These are phyloP conservation scores for Phaedon cochleariae DNA, from an alignment of 2,888 invertebrate species.

Conservation along the genomic window DNA sequence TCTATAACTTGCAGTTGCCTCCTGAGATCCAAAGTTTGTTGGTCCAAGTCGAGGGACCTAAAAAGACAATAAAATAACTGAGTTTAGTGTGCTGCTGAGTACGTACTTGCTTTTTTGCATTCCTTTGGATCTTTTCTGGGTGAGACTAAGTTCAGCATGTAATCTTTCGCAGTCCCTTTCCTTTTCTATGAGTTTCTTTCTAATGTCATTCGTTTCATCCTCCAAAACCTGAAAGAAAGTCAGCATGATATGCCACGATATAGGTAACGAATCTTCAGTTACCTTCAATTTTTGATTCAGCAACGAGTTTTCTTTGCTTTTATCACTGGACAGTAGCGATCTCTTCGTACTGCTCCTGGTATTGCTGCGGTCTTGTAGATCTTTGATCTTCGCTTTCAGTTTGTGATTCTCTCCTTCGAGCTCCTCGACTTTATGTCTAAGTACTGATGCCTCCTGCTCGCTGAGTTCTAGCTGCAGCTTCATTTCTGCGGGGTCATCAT, in stretches of 20 bases:
- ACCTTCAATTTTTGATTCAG: constrained; percentile 76
- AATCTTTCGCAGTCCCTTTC: constrained; percentile 82
- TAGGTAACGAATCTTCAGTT: constrained; percentile 33
- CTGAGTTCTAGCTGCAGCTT: constrained; percentile 86
- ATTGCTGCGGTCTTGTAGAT: constrained; percentile 77
- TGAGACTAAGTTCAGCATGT: constrained; percentile 73
- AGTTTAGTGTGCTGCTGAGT: not conserved
- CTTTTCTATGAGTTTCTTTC: constrained; percentile 82
- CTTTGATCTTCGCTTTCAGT: constrained; percentile 77
- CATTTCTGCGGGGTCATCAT: constrained; percentile 84
- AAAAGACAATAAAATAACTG: constrained; percentile 1
- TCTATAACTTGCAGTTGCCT: constrained; percentile 80
- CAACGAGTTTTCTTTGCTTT: constrained; percentile 62
- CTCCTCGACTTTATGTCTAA: constrained; percentile 85
- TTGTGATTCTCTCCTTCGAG: constrained; percentile 82
- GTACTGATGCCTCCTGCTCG: constrained; percentile 87
- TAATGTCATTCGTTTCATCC: constrained; percentile 77
- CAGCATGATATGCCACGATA: not conserved
- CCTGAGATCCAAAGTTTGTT: constrained; percentile 74
- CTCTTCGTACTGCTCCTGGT: constrained; percentile 57
- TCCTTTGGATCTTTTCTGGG: constrained; percentile 69
- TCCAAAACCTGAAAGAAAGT: constrained; percentile 67
- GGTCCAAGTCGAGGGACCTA: constrained; percentile 71
- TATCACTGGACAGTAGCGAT: constrained; percentile 50
- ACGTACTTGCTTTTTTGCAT: constrained; percentile 72